Conservation (phyloP, 2,888 invertebrate genomes). For the Drosophila formosana region DNA sequence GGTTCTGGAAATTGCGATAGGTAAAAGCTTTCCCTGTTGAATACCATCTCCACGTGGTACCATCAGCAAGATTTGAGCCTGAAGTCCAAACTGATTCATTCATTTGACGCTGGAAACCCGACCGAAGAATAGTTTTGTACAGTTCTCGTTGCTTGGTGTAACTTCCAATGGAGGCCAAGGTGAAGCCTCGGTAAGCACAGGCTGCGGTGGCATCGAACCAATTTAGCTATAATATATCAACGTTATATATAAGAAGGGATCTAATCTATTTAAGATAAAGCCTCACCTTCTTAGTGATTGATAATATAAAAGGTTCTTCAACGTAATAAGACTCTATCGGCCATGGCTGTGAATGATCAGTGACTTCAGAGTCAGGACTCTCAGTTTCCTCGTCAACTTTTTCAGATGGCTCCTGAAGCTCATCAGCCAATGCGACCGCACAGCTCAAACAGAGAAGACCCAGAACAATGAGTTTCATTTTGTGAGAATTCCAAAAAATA, state of each 20-base stretch:
- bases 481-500: not conserved
- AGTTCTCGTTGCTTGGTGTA: not conserved
- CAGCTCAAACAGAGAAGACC: conserved; percentile 24
- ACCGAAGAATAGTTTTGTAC: not conserved
- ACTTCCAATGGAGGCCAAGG: conserved; percentile 13
- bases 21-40: not conserved
- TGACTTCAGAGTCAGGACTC: not conserved
- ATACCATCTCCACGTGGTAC: conserved; percentile 25
- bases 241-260: too few species aligned
- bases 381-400: not conserved
- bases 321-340: not conserved
- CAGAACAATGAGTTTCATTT: conserved; percentile 41
- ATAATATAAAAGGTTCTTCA: not conserved
- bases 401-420: not conserved
- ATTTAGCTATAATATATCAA: conserved; percentile 16
- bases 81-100: conserved; percentile 32
- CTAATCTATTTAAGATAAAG: not conserved
- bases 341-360: not conserved
- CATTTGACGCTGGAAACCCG: not conserved
- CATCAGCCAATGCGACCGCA: conserved; percentile 3
- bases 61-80: conserved; percentile 29
- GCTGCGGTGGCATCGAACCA: conserved; percentile 26
- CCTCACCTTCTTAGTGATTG: not conserved
- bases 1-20: not conserved
- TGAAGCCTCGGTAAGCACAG: conserved; percentile 8